Evolutionary conservation across 2,797 vertebrate genomes (phyloP), one percentile per base, ranked within the genome.

Genomic region (Myotis vivesi): DNA sequence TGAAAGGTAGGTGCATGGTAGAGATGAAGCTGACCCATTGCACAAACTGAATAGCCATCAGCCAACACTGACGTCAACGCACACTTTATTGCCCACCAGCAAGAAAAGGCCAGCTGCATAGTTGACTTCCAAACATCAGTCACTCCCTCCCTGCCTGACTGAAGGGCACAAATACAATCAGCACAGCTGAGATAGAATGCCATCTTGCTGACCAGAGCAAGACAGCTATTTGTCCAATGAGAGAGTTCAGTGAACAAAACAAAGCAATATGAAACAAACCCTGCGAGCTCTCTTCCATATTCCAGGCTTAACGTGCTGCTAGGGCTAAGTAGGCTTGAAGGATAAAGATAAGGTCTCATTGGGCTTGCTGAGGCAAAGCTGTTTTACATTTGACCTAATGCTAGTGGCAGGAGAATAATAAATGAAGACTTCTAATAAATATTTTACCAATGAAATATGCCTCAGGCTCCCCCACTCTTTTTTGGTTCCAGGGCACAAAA

Each of bases 21-120:
- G 97, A 96, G 95, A 92, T 97, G 97, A 98, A 98, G 98, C 98
- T 98, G 99, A 99, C 99, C 99, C 98, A 98, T 91, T 98, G 98
- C 98, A 98, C 97, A 98, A 97, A 98, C 98, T 95, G 99, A 99
- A 98, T 95, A 98, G 98, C 98, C 98, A 98, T 97, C 98, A 98
- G 98, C 98, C 97, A 90, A 95, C n/a, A 96, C 98, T 99, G 97
- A 99, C 98, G 98, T 99, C 98, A 99, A 98, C 89, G 97, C 97
- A 75, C 90, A 97, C 97, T 95, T 83, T 87, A 89, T 89, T 92
- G 97, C 86, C 97, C 97, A 83, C 75, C 92, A 92, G 94, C 51
- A 72, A 97, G 96, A 92, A 94, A 86, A 97, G 93, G 96, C 89
- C 94, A 95, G 89, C 2, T 81, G n/a, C 57, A 81, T 1, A 81